phyloP scores from a whole-genome alignment of 1,140 invertebrate species.

The Sesamia nonagrioides region DNA sequence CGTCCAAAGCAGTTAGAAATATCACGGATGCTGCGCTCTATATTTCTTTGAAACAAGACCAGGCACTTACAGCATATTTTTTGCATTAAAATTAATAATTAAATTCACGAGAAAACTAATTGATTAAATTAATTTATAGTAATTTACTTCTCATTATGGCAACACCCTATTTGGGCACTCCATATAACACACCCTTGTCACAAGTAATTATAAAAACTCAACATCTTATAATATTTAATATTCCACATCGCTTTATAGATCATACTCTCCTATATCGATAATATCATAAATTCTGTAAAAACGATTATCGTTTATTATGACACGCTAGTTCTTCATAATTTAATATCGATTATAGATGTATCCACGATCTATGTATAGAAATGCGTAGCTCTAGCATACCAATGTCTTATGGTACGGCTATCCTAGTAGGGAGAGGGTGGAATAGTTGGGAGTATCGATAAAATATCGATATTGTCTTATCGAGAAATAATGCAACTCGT shows the following conservation, averaged over 20 bases:
- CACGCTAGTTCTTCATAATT: slow-evolving; percentile 49
- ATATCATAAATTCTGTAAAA: slow-evolving; percentile 36
- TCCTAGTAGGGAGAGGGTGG: slow-evolving; percentile 29
- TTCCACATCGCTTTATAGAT: slow-evolving; percentile 37
- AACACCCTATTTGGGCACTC: slow-evolving; percentile 30
- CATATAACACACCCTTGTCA: not conserved
- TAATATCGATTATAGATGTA: slow-evolving; percentile 48
- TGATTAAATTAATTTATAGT: slow-evolving; percentile 35
- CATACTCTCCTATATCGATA: slow-evolving; percentile 26
- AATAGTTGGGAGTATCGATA: slow-evolving; percentile 23
- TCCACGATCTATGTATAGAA: slow-evolving; percentile 48
- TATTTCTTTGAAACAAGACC: not conserved
- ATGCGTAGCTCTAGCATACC: slow-evolving; percentile 39
- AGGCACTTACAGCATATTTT: not conserved
- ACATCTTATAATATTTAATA: slow-evolving; percentile 22
- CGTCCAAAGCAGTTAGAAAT: not conserved
- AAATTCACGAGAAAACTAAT: slow-evolving; percentile 29
- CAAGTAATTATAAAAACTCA: slow-evolving; percentile 5
- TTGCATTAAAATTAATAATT: slow-evolving; percentile 3
- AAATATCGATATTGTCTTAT: slow-evolving; percentile 4
- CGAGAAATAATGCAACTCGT: not conserved
- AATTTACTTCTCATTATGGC: slow-evolving; percentile 17
- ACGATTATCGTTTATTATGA: slow-evolving; percentile 47
- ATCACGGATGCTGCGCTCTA: not conserved
- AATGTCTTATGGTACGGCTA: slow-evolving; percentile 42